Evolutionary conservation across 2,113 vertebrate species (phyloP), one percentile per base, ranked within the genome.

Genomic region (Deroptyus accipitrinus): DNA sequence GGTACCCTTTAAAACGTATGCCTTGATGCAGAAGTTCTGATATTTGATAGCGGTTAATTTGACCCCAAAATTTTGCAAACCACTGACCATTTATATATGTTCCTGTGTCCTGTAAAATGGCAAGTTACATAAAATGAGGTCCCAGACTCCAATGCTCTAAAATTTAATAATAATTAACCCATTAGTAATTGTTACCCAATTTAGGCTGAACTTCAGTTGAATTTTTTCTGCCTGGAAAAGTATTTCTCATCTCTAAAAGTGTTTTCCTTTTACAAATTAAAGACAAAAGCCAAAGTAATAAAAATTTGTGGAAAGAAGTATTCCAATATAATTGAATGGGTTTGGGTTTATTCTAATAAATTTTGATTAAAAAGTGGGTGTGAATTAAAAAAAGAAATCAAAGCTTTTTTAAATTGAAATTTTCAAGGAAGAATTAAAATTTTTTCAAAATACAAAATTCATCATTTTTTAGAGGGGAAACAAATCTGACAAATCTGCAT

Each of bases 71-170:
- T 63, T 37, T 64, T 73, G 17, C 48, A 51, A 42, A 14, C 17
- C 10, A 37, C 7, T 55, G 37, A 6, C 9, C 10, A 24, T 4
- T 20, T 59, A 6, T 17, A 52, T 2, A 2, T 18, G 10, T n/a
- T 62, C 13, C 39, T 13, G 7, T 10, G 5, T 7, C 25, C 13
- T 30, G 20, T 20, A 35, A 67, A 62, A 18, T 62, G 39, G 18
- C 7, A 9, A 52, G 24, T 12, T 3, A 42, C 9, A 74, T 66
- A 30, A 88, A 75, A 49, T 15, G 11, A 86, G 19, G 41, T 42
- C 4, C 9, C 4, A 0, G 0, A 15, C 46, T 54, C n/a, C 30
- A 23, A 1, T 14, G 51, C 6, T 41, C 6, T 35, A 23, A 39
- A 23, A 57, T 19, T 74, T 87, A 42, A 78, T 35, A 24, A 59